Percentiles rank a stretch among this genome's conserved stretches.
Evolutionary conservation across 2,113 vertebrate genomes (phyloP).

Genomic region (Sebastes schlegelii): DNA sequence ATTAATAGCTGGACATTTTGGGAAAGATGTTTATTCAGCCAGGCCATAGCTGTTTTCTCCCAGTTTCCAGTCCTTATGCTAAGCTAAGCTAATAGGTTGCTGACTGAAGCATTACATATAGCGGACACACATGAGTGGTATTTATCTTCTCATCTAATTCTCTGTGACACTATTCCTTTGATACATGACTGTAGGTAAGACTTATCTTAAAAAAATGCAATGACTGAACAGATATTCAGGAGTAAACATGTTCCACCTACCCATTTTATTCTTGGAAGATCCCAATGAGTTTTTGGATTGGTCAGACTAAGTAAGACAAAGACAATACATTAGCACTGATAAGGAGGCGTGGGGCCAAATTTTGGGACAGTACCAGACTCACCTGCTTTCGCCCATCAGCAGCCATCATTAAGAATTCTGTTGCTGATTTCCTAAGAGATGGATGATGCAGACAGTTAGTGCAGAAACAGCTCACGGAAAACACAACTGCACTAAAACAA

Average conservation of each 20-base stretch:
- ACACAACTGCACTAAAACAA: not conserved
- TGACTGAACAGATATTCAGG: not conserved
- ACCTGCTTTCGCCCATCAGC: conserved; percentile 70
- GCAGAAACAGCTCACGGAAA: not conserved
- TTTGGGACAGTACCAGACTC: not conserved
- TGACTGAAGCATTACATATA: not conserved
- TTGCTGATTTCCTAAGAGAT: conserved; percentile 67
- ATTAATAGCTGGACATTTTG: not conserved
- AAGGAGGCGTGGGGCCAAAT: not conserved
- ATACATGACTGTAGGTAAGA: not conserved
- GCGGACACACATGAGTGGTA: not conserved
- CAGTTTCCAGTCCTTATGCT: not conserved
- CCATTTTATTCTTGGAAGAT: conserved; percentile 81
- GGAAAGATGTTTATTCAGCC: not conserved
- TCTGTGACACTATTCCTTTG: not conserved
- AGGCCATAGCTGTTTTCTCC: not conserved
- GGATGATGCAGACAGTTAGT: conserved; percentile 15
- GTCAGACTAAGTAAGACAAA: conserved; percentile 73
- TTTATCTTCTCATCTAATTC: not conserved
- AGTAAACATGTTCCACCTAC: conserved; percentile 62
- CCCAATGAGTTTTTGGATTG: conserved; percentile 73
- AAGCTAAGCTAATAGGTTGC: not conserved
- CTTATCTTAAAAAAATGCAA: not conserved
- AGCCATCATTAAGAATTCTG: conserved; percentile 48
- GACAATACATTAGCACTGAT: conserved; percentile 28